Conservation (phyloP, 1,140 invertebrate species). For the Dolichoris vasculosae region DNA sequence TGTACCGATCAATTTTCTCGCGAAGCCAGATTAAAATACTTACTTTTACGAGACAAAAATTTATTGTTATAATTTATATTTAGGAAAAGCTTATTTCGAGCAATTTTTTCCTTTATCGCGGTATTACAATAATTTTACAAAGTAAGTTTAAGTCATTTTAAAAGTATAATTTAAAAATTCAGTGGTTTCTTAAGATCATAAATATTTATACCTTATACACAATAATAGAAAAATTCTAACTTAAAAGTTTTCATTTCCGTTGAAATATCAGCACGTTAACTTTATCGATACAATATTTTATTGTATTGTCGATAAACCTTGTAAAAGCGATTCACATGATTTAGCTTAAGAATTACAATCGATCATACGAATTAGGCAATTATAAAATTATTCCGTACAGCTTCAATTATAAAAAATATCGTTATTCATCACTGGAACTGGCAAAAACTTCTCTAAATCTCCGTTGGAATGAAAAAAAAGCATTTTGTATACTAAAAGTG, state of each 20-base stretch:
- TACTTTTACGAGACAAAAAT: neutral
- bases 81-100: neutral
- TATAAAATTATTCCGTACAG: neutral
- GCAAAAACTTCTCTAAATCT: neutral
- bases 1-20: neutral
- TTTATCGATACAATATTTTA: neutral
- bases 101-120: neutral
- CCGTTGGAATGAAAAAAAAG: neutral
- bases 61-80: neutral
- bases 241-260: neutral
- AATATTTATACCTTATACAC: neutral
- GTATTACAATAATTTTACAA: neutral
- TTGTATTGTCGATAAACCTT: neutral
- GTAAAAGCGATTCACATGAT: neutral
- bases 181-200: neutral
- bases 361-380: neutral
- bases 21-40: neutral
- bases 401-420: neutral
- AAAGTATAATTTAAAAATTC: neutral
- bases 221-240: neutral
- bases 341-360: neutral
- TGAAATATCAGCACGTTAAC: neutral
- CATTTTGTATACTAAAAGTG: neutral
- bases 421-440: neutral
- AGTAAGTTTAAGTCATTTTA: neutral